Base-by-base conservation (phyloP, 1,140 invertebrate species). In the Lycorma delicatula region DNA sequence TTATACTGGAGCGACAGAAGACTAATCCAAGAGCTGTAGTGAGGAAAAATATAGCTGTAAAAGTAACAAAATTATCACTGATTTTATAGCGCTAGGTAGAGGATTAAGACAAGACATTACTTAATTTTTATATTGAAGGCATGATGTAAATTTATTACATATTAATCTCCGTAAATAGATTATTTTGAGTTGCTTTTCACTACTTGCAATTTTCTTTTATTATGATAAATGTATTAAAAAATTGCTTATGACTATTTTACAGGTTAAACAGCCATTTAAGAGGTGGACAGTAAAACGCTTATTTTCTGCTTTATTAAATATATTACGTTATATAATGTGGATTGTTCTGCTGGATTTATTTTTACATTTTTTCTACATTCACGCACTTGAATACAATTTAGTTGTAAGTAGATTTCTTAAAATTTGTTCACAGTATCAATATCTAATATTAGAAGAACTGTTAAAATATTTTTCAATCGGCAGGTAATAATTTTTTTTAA, bases 311-410 rank as follows among this genome's bases (percentile, higher is more conserved):
- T 52, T 72, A 1, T 63, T 69, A 41, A 79, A 85, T 64, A 64
- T 87, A 38, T 27, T 75, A n/a, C 75, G 87, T 62, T 84, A 83
- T 59, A 63, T 76, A 12, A 80, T 85, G 63, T 93, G 90, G 84
- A 75, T 82, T 62, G 68, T 80, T 9, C 74, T 91, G 61, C 77
- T 83, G 51, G 82, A 93, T 56, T 71, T 86, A 47, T 69, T 77
- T 0, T 73, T 92, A 41, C 90, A 93, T 75, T 90, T 80, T 66
- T 73, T 61, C 38, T 67, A 64, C 13, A 52, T 57, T 49, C 60
- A 63, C 51, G 54, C 60, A 18, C 48, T 63, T 47, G 50, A 60
- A 31, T 60, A 54, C 23, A 54, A 66, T 44, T 55, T 64, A 20
- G 26, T 52, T 44, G 58, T 62, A 56, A 54, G 57, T 63, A 58